Percentiles rank a stretch among this genome's conserved stretches.
These are phyloP conservation scores for Ginglymostoma cirratum DNA, from an alignment of 2,113 vertebrate species.

Conservation along the genomic window DNA sequence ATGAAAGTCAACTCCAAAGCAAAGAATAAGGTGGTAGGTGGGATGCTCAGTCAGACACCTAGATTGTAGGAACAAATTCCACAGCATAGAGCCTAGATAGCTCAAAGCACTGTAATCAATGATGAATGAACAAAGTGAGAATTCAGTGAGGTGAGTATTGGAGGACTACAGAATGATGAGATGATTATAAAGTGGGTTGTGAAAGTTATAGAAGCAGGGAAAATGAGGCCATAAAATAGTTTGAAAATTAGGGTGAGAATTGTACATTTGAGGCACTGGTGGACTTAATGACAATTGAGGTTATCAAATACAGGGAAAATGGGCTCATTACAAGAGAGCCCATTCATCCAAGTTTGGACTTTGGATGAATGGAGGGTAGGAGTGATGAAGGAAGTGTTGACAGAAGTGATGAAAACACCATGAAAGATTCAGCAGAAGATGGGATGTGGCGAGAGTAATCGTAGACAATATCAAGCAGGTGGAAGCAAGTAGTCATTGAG, in stretches of 20 bases:
- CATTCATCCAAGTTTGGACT: too few relatives aligned
- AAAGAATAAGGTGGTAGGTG: background rate
- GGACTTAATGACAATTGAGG: background rate
- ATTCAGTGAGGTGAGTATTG: background rate
- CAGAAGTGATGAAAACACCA: too few relatives aligned
- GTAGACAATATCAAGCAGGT: too few relatives aligned
- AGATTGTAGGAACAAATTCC: background rate
- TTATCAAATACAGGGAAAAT: background rate
- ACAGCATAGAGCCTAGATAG: background rate
- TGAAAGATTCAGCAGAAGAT: too few relatives aligned
- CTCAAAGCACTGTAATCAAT: background rate
- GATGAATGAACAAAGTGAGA: background rate
- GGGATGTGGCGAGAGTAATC: too few relatives aligned
- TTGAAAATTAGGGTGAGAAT: background rate
- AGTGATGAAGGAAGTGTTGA: too few relatives aligned
- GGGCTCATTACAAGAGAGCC: background rate
- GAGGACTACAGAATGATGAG: background rate
- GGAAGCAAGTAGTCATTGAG: too few relatives aligned
- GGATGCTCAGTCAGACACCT: background rate
- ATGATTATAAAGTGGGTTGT: background rate
- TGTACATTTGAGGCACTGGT: background rate
- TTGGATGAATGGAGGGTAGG: too few relatives aligned
- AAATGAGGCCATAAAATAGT: background rate
- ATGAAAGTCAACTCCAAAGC: background rate
- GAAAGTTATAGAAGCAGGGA: background rate